Evolutionary conservation across 2,113 vertebrate species (phyloP), one percentile per base, ranked within the genome.

Genomic region (Zosterops pallidus): DNA sequence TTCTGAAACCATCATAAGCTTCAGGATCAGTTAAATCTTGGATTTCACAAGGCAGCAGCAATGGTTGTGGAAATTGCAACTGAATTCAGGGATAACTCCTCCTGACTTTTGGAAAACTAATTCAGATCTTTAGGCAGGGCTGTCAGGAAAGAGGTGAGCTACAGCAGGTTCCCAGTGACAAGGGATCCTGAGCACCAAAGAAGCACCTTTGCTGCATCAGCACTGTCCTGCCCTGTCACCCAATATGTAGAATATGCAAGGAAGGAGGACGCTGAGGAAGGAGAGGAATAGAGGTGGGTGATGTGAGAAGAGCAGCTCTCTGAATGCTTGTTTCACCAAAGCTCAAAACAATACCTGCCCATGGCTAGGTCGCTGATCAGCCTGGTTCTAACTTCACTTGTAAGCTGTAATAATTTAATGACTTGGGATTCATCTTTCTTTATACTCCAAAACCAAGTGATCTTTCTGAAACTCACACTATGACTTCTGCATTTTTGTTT

Each of bases 191-290:
- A 62, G 50, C 28, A 60, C 31, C 18, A 42, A 42, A 75, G 68
- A 42, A 55, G 12, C 53, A 25, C 24, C 22, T 39, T 8, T 63
- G 47, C 49, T 56, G 80, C 46, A 9, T 10, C 31, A 56, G 41
- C 62, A 7, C 4, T 24, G 49, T 29, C 64, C 76, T 91, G 64
- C 31, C 76, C 55, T 37, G 39, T 37, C 64, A 41, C 28, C 13
- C 44, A 4, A 0, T 1, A 8, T 5, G 3, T 5, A 2, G 2
- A 26, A 7, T 0, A 4, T 23, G 33, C 22, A 18, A 47, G 50
- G 60, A 5, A 53, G 56, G 62, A 75, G 35, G 39, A 25, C 21
- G 37, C 14, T 37, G 37, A 39, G 50, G 46, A 83, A 22, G 64
- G 23, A 55, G 55, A 59, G 33, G 41, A 62, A 33, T 1, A 12